Conservation (phyloP, 2,888 invertebrate species). For the Macropis europaea region DNA sequence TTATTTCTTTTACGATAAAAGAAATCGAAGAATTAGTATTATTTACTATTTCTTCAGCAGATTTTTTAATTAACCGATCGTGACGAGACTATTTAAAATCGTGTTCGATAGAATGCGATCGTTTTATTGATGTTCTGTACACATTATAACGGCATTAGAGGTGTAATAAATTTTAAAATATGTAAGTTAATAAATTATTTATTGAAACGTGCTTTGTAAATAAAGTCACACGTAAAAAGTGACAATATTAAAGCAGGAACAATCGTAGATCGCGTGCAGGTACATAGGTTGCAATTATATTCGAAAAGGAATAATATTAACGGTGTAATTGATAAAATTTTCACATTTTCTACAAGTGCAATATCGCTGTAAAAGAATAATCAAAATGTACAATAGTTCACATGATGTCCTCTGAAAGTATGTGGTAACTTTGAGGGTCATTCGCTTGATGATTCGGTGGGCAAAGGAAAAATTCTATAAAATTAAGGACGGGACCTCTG, state of each 20-base stretch:
- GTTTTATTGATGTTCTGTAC: slow-evolving; percentile 15
- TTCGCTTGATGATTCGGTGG: slow-evolving; percentile 90
- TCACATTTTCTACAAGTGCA: slow-evolving; percentile 22
- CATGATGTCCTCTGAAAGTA: slow-evolving; percentile 84
- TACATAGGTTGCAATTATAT: slow-evolving; percentile 28
- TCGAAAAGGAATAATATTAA: slow-evolving; percentile 34
- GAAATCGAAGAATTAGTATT: slow-evolving; percentile 1
- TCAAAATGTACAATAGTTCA: slow-evolving; percentile 27
- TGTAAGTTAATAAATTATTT: slow-evolving; percentile 55
- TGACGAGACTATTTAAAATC: slow-evolving; percentile 4
- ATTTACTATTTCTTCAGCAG: background rate
- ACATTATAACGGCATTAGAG: background rate
- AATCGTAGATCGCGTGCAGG: slow-evolving; percentile 38
- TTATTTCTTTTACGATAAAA: slow-evolving; percentile 3
- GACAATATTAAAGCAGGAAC: slow-evolving; percentile 35
- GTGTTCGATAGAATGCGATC: background rate
- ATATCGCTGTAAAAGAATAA: slow-evolving; percentile 22
- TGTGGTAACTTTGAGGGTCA: slow-evolving; percentile 82
- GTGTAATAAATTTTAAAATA: slow-evolving; percentile 56
- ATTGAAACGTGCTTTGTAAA: slow-evolving; percentile 44
- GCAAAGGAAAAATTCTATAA: slow-evolving; percentile 94
- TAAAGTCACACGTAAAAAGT: slow-evolving; percentile 24
- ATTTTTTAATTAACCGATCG: slow-evolving; percentile 11
- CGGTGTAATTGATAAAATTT: slow-evolving; percentile 13
- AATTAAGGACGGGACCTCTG: slow-evolving; percentile 91